Evolutionary conservation across 2,888 invertebrate genomes (phyloP).

Genomic region (Scaptomyza tumidula): DNA sequence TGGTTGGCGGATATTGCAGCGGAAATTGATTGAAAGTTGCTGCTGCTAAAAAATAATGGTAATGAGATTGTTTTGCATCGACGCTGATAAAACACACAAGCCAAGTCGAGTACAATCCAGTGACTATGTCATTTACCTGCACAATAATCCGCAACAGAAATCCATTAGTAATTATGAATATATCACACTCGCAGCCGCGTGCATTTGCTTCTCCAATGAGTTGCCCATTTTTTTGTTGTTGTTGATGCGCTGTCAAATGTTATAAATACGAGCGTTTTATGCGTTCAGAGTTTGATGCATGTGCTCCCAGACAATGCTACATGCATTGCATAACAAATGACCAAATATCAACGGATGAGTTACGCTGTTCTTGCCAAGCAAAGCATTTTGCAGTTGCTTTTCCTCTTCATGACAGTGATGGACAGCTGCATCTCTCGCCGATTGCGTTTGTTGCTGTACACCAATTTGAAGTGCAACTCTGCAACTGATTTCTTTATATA

Average conservation of each 20-base stretch:
- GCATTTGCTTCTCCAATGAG: not conserved
- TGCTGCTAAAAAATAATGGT: slow-evolving; percentile 67
- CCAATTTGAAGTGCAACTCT: slow-evolving; percentile 8
- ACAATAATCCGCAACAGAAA: slow-evolving; percentile 9
- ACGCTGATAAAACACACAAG: slow-evolving; percentile 28
- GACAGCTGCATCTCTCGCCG: slow-evolving; percentile 20
- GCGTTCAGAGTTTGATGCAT: slow-evolving; percentile 52
- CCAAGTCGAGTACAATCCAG: slow-evolving; percentile 11
- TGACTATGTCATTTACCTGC: slow-evolving; percentile 36
- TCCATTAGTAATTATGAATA: slow-evolving; percentile 42
- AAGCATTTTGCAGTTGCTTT: slow-evolving; percentile 11
- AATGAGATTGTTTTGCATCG: slow-evolving; percentile 71
- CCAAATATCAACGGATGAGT: slow-evolving; percentile 63
- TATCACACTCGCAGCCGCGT: slow-evolving; percentile 17
- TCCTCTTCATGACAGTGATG: slow-evolving; percentile 33
- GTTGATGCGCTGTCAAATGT: slow-evolving; percentile 54
- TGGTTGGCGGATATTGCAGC: slow-evolving; percentile 70
- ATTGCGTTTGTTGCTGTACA: slow-evolving; percentile 9
- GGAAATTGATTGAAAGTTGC: slow-evolving; percentile 78
- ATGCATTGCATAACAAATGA: slow-evolving; percentile 53
- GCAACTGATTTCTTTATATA: slow-evolving; percentile 17
- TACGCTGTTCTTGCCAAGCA: slow-evolving; percentile 2
- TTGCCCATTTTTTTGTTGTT: slow-evolving; percentile 10
- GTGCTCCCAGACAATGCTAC: slow-evolving; percentile 16
- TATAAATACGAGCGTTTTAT: slow-evolving; percentile 61